Evolutionary conservation across 2,888 invertebrate genomes (phyloP), one percentile per base, ranked within the genome.

Genomic region (Sminthurides aquaticus): DNA sequence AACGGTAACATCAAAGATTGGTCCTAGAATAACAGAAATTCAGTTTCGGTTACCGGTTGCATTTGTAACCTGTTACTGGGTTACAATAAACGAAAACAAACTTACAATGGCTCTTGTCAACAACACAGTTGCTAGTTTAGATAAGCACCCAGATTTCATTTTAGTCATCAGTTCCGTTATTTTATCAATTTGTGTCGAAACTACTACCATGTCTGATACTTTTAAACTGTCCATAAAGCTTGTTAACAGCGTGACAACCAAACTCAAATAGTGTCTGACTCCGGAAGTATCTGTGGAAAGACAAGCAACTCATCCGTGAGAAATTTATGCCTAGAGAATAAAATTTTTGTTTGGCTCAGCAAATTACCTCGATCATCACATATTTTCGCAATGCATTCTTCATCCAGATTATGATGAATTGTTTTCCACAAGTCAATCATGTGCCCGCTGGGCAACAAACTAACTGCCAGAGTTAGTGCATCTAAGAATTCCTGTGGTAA

Each of bases 381-480:
- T 20, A 56, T 34, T 25, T 56, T 64, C 59, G 66, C 67, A 8
- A 73, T 49, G 26, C 71, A 74, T 49, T 71, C 69, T 26, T 71
- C 69, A 2, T 65, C 62, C 20, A 72, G 62, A 64, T 73, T 74
- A 60, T 74, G 69, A 24, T 71, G 65, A 0, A 74, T 49, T 3
- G 69, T 71, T 57, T 69, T 71, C 73, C 73, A 74, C 49, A 73
- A 60, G 58, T 74, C 73, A 20, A 69, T 61, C 22, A 72, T 65
- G 64, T 74, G 73, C 3, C 73, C 73, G 48, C 27, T 49, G 2
- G 74, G 69, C 20, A 74, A 59, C 34, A 71, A 25, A 43, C 63
- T 69, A 11, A 72, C 59, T 11, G 67, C 64, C 1, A 68, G 62
- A 22, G 63, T 57, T 27, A 64, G 49, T n/a, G 60, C 24, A 3